phyloP scores from a whole-genome alignment of 2,888 invertebrate species.

The Nymphalis urticae region DNA sequence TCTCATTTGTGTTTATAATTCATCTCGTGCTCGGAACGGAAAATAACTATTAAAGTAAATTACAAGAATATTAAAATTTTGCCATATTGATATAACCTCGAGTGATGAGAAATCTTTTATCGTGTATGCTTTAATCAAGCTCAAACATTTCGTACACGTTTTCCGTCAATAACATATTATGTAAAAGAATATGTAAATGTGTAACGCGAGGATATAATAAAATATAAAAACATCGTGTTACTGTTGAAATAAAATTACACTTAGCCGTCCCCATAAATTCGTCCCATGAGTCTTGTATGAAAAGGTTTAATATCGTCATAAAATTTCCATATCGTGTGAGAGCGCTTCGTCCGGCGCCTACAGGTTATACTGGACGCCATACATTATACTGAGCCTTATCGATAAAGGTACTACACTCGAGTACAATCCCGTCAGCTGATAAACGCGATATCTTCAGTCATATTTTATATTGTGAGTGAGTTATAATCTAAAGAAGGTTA shows the following conservation, averaged over 20 bases:
- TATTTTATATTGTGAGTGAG: neutral
- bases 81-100: no score
- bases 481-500: neutral
- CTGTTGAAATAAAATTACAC: neutral
- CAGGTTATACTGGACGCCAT: neutral
- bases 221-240: neutral
- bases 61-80: no score
- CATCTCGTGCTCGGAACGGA: no score
- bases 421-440: neutral
- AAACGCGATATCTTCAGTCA: neutral
- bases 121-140: no score
- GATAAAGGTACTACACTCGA: neutral
- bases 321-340: neutral
- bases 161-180: no score
- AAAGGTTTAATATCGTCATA: neutral
- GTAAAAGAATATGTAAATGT: no score
- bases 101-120: no score
- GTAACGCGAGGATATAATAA: no score
- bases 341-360: neutral
- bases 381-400: neutral
- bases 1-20: no score
- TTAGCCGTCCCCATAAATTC: neutral
- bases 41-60: no score
- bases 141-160: no score
- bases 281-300: neutral